phyloP scores from a whole-genome alignment of 2,113 vertebrate species.

The Lycocorax pyrrhopterus region DNA sequence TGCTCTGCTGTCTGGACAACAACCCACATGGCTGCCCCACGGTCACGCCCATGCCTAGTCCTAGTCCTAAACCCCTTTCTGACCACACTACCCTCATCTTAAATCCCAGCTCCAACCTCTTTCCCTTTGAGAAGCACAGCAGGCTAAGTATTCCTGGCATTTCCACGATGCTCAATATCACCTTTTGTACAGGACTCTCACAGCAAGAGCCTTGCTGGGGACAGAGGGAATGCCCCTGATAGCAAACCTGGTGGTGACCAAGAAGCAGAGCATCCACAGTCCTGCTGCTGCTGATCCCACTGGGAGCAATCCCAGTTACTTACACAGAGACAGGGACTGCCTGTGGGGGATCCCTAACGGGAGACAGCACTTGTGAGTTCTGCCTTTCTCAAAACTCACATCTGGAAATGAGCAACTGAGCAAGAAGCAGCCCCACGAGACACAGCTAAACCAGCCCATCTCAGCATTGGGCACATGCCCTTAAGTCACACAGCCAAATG shows the following conservation, averaged over 20 bases:
- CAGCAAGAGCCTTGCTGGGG: background rate
- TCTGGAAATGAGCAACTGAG: slow-evolving; percentile 16
- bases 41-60: background rate
- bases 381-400: slow-evolving; percentile 7
- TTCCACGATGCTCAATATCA: background rate
- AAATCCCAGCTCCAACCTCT: background rate
- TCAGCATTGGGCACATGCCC: background rate
- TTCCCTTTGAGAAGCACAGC: background rate
- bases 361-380: background rate
- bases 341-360: background rate
- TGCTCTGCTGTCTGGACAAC: background rate
- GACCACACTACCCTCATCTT: background rate
- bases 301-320: background rate
- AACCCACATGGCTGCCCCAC: too few relatives aligned
- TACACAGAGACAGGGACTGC: fast-evolving
- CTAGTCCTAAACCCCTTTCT: background rate
- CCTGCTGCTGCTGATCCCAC: background rate
- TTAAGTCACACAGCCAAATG: background rate
- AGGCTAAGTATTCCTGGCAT: background rate
- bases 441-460: slow-evolving; percentile 1
- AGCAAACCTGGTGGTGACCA: background rate
- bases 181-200: background rate
- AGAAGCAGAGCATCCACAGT: background rate
- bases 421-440: background rate
- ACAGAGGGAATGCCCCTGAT: background rate